Conservation (phyloP, 1,140 invertebrate genomes). For the Euglossa dilemma region DNA sequence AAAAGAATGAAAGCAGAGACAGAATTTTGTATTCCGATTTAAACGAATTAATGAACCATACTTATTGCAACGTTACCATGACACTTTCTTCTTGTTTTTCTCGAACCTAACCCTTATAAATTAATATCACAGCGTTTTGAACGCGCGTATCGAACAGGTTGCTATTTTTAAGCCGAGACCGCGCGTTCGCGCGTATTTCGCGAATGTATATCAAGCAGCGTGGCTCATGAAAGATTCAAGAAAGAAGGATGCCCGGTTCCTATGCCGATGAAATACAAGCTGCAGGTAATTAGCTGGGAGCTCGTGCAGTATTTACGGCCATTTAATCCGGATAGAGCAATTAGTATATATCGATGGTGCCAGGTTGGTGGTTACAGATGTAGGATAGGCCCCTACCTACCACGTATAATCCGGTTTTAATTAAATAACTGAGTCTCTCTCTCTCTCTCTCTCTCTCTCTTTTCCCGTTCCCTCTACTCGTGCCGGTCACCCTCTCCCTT, state of each 20-base stretch:
- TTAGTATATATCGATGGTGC: constrained; percentile 68
- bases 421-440: constrained; percentile 74
- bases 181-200: neutral
- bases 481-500: neutral
- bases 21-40: neutral
- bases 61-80: neutral
- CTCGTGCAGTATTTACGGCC: constrained; percentile 66
- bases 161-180: neutral
- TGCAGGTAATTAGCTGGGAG: constrained; percentile 62
- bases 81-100: neutral
- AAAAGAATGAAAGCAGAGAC: too few relatives aligned
- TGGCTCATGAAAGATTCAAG: constrained; percentile 32
- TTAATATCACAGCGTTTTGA: neutral
- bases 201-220: neutral
- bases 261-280: constrained; percentile 44
- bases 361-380: constrained; percentile 62
- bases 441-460: constrained; percentile 27
- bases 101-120: neutral
- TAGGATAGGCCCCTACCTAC: constrained; percentile 48
- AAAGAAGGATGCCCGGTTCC: constrained; percentile 1
- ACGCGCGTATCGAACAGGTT: neutral
- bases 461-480: constrained; percentile 7
- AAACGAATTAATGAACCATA: constrained; percentile 13
- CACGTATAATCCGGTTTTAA: constrained; percentile 79
- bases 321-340: constrained; percentile 74